phyloP scores from a whole-genome alignment of 2,113 vertebrate species.

The Periophthalmus modestus region DNA sequence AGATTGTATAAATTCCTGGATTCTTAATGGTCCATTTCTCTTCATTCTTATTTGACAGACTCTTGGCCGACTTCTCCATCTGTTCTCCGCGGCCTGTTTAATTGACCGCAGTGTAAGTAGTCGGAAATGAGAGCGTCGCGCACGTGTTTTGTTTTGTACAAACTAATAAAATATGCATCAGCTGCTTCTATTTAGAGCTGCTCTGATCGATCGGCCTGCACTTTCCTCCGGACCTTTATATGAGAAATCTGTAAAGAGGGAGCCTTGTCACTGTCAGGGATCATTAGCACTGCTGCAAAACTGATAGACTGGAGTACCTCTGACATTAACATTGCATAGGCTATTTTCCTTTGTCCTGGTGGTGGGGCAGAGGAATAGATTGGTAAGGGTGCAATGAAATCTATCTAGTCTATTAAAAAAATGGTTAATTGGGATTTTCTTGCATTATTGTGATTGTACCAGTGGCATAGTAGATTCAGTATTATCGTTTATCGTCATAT shows the following conservation, averaged over 20 bases:
- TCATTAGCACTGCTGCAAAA: conserved; percentile 60
- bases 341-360: conserved; percentile 51
- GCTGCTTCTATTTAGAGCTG: conserved; percentile 62
- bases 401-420: no score
- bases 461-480: no score
- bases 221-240: conserved; percentile 50
- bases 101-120: conserved; percentile 39
- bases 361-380: conserved; percentile 17
- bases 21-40: not conserved
- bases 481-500: no score
- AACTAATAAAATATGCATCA: conserved; percentile 75
- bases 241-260: conserved; percentile 60
- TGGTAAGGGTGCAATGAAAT: conserved; percentile 27
- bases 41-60: conserved; percentile 12
- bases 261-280: conserved; percentile 74
- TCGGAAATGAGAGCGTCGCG: conserved; percentile 63
- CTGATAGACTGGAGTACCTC: conserved; percentile 56
- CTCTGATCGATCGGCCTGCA: conserved; percentile 68
- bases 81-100: conserved; percentile 34
- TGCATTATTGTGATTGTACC: no score
- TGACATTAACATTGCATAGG: conserved; percentile 55
- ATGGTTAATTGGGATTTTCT: no score
- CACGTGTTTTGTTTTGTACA: conserved; percentile 60
- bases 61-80: conserved; percentile 7
- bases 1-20: not conserved